Evolutionary conservation across 2,113 vertebrate species (phyloP).

Genomic region (Triplophysa dalaica): DNA sequence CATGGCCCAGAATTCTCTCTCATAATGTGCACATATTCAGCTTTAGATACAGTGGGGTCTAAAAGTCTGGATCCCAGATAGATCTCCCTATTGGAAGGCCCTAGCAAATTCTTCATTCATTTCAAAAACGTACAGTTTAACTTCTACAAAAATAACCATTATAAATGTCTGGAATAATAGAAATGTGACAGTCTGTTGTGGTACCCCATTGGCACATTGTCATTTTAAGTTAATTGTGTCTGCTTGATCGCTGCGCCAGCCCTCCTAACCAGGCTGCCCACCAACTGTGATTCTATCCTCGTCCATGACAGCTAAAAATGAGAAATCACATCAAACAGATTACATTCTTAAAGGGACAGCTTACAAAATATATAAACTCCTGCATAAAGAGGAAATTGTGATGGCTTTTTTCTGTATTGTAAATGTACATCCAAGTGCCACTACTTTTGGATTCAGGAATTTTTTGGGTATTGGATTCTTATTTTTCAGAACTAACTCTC

Average conservation of each 20-base stretch:
- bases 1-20: constrained; percentile 3
- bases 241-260: constrained; percentile 18
- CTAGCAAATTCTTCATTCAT: background rate
- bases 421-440: no score
- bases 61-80: background rate
- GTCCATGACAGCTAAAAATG: constrained; percentile 23
- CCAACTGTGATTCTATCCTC: constrained; percentile 20
- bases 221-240: constrained; percentile 37
- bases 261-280: constrained; percentile 25
- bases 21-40: background rate
- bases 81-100: no score
- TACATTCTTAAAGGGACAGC: constrained; percentile 11
- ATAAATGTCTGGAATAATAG: constrained; percentile 24
- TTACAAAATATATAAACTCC: background rate
- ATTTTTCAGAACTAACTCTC: no score
- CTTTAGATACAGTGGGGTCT: background rate
- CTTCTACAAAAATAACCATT: background rate
- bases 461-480: no score
- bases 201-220: constrained; percentile 21
- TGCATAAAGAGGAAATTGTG: background rate
- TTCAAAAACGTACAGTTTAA: background rate
- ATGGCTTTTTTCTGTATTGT: no score
- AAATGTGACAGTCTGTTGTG: constrained; percentile 4
- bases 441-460: no score
- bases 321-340: constrained; percentile 28